These are phyloP conservation scores for Scomber japonicus DNA, from an alignment of 2,113 vertebrate genomes.

Conservation along the genomic window DNA sequence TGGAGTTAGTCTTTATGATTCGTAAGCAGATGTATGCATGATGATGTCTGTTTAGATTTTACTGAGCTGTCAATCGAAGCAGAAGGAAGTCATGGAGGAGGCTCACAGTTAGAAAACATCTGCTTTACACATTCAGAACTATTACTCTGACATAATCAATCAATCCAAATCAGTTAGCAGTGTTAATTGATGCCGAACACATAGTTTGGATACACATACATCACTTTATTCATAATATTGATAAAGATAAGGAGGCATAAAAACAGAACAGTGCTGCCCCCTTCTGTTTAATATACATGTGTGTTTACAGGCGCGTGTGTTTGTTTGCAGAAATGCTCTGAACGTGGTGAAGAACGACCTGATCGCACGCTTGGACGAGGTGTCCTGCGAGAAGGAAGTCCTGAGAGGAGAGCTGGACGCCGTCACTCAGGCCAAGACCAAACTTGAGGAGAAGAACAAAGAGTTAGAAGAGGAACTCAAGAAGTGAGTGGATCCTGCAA, in stretches of 20 bases:
- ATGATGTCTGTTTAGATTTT: too few relatives aligned
- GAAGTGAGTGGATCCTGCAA: constrained; percentile 84
- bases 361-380: constrained; percentile 93
- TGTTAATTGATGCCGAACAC: too few relatives aligned
- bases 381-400: constrained; percentile 95
- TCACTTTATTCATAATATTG: too few relatives aligned
- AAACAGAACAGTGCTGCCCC: constrained; percentile 23
- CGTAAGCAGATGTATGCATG: too few relatives aligned
- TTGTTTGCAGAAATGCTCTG: constrained; percentile 91
- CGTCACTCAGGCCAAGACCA: constrained; percentile 90
- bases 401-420: constrained; percentile 92
- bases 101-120: too few relatives aligned
- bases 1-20: too few relatives aligned
- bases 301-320: background rate
- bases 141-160: too few relatives aligned
- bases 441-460: constrained; percentile 94
- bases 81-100: too few relatives aligned
- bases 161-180: too few relatives aligned
- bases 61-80: too few relatives aligned
- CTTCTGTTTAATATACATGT: constrained; percentile 10
- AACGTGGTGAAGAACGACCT: constrained; percentile 98
- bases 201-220: too few relatives aligned
- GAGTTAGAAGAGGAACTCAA: constrained; percentile 96
- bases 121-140: too few relatives aligned
- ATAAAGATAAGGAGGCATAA: background rate